Evolutionary conservation across 2,888 invertebrate species (phyloP).

Genomic region (Acleris emargana): DNA sequence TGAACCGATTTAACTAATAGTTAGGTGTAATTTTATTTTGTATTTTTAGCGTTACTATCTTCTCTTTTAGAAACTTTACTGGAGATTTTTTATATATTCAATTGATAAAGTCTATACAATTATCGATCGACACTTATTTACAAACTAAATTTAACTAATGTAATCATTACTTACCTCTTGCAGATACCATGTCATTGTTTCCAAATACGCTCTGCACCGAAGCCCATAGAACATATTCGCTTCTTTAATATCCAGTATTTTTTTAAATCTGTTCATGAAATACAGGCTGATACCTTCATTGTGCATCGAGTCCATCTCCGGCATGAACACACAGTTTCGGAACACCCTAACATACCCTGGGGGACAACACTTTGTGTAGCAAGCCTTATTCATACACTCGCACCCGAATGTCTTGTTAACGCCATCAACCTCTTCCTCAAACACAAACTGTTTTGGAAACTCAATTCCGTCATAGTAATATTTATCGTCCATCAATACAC

Average conservation of each 20-base stretch:
- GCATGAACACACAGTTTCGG: constrained; percentile 46
- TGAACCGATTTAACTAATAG: too few relatives aligned
- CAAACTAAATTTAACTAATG: too few relatives aligned
- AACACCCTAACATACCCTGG: constrained; percentile 47
- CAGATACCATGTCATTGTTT: constrained; percentile 55
- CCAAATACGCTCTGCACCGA: constrained; percentile 53
- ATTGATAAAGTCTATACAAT: too few relatives aligned
- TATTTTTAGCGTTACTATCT: too few relatives aligned
- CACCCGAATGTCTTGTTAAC: constrained; percentile 60
- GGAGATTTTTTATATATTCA: too few relatives aligned
- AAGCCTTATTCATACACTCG: constrained; percentile 55
- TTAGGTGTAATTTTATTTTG: too few relatives aligned
- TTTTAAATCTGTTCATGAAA: constrained; percentile 45
- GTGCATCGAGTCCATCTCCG: constrained; percentile 48
- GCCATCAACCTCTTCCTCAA: constrained; percentile 53
- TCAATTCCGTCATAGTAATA: constrained; percentile 48
- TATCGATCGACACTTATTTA: too few relatives aligned
- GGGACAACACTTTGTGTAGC: constrained; percentile 70
- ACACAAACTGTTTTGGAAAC: constrained; percentile 57
- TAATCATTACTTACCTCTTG: constrained; percentile 58
- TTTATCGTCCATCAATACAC: not conserved
- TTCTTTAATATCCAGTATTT: constrained; percentile 46
- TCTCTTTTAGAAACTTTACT: too few relatives aligned
- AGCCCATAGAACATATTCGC: constrained; percentile 49
- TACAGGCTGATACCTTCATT: constrained; percentile 52